Conservation (phyloP, 2,888 invertebrate species). For the Netelia melanura region DNA sequence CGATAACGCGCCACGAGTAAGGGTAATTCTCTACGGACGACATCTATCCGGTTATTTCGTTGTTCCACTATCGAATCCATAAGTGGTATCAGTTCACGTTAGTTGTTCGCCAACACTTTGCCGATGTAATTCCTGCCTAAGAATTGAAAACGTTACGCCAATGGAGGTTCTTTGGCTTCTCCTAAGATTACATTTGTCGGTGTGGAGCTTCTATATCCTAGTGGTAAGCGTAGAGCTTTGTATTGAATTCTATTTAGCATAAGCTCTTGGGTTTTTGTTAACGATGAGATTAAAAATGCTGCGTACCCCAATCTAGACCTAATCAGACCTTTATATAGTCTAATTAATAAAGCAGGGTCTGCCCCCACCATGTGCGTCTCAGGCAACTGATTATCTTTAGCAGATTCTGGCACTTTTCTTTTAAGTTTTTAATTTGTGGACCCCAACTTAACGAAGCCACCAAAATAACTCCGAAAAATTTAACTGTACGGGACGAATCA, state of each 20-base stretch:
- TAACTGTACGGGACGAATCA: neutral
- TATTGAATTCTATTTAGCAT: conserved; percentile 55
- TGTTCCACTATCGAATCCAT: neutral
- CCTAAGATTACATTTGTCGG: conserved; percentile 57
- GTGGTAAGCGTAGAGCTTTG: conserved; percentile 40
- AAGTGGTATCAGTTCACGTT: neutral
- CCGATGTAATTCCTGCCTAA: neutral
- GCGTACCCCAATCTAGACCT: conserved; percentile 53
- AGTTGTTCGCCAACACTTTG: neutral
- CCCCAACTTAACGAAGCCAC: neutral
- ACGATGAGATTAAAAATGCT: conserved; percentile 29
- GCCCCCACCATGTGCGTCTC: conserved; percentile 57
- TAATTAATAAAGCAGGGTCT: conserved; percentile 39
- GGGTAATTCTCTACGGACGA: too few species aligned
- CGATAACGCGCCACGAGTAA: too few species aligned
- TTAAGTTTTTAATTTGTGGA: neutral
- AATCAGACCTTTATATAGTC: conserved; percentile 34
- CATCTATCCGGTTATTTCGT: neutral
- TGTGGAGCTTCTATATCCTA: conserved; percentile 57
- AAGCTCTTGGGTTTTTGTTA: neutral
- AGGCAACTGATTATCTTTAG: conserved; percentile 11
- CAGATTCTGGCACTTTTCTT: conserved; percentile 14
- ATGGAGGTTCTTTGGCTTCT: conserved; percentile 21
- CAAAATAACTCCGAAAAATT: neutral
- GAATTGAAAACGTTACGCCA: neutral